A percentile compares a stretch with the other conserved stretches of the same genome.
These are phyloP conservation scores for Tetranychus truncatus DNA, from an alignment of 2,888 invertebrate species.

Conservation along the genomic window DNA sequence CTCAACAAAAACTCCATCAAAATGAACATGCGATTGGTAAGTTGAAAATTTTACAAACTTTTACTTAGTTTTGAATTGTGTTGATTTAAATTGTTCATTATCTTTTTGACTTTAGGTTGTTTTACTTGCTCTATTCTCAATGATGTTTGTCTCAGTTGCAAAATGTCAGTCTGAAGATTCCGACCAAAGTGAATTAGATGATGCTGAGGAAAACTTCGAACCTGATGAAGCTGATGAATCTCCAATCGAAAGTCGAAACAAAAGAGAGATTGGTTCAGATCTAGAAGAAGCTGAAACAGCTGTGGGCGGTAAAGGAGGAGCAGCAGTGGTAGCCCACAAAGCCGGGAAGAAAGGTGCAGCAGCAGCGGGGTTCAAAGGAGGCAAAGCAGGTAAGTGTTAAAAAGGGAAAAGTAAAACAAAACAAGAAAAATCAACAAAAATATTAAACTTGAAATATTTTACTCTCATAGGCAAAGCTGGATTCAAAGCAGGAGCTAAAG, in stretches of 20 bases:
- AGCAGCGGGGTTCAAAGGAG: slow-evolving; percentile 18
- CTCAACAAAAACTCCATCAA: background rate
- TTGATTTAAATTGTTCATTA: too few species aligned
- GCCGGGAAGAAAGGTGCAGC: slow-evolving; percentile 12
- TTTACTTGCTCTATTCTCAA: background rate
- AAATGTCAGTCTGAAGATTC: background rate
- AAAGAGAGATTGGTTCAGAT: slow-evolving; percentile 10
- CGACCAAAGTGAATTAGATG: background rate
- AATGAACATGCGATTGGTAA: background rate
- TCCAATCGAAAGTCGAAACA: background rate
- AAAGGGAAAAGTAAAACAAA: too few species aligned
- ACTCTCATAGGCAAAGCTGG: background rate
- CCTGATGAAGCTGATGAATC: background rate
- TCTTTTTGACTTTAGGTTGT: background rate
- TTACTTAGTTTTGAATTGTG: background rate
- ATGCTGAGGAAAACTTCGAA: background rate
- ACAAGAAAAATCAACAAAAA: too few species aligned
- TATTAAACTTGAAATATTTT: too few species aligned
- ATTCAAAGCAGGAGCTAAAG: background rate
- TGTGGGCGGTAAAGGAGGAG: slow-evolving; percentile 11
- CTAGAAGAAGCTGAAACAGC: slow-evolving; percentile 9
- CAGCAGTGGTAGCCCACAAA: slow-evolving; percentile 16
- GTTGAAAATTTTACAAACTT: background rate
- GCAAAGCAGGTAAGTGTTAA: background rate
- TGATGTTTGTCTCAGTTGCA: background rate